phyloP scores from a whole-genome alignment of 2,113 vertebrate genomes.

The Pachycephala philippinensis region DNA sequence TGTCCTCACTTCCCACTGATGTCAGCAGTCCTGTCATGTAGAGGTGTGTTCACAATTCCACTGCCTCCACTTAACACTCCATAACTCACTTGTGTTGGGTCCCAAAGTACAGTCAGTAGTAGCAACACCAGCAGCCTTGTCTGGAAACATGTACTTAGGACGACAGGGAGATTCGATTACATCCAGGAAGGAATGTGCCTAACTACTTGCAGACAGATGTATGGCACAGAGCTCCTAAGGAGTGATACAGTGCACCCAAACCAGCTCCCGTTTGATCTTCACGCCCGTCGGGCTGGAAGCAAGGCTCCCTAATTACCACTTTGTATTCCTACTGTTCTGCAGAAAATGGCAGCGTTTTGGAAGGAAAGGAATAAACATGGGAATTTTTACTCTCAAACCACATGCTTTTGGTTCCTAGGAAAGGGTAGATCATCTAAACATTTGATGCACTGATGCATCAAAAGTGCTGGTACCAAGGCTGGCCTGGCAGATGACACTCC shows the following conservation, averaged over 20 bases:
- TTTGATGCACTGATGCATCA: neutral
- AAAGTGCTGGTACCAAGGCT: neutral
- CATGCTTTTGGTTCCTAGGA: neutral
- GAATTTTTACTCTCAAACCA: neutral
- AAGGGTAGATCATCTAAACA: neutral
- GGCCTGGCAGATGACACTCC: neutral
- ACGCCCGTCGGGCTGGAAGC: neutral
- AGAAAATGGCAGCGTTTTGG: neutral
- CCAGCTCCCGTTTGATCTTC: neutral
- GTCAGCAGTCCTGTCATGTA: constrained; percentile 44
- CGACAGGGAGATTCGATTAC: constrained; percentile 50
- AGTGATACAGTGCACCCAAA: neutral
- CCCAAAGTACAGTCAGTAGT: neutral
- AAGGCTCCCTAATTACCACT: neutral
- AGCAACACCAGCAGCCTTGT: constrained; percentile 43
- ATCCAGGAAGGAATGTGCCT: constrained; percentile 47
- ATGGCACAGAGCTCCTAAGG: constrained; percentile 21
- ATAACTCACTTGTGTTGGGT: constrained; percentile 33
- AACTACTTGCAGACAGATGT: constrained; percentile 62
- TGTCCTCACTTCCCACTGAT: constrained; percentile 57
- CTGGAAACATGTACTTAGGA: constrained; percentile 50
- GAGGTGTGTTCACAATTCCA: constrained; percentile 54
- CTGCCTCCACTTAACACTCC: constrained; percentile 48
- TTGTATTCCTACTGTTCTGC: neutral
- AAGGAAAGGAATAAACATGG: neutral